phyloP scores from a whole-genome alignment of 2,113 vertebrate species.

The Dermatemys mawii region DNA sequence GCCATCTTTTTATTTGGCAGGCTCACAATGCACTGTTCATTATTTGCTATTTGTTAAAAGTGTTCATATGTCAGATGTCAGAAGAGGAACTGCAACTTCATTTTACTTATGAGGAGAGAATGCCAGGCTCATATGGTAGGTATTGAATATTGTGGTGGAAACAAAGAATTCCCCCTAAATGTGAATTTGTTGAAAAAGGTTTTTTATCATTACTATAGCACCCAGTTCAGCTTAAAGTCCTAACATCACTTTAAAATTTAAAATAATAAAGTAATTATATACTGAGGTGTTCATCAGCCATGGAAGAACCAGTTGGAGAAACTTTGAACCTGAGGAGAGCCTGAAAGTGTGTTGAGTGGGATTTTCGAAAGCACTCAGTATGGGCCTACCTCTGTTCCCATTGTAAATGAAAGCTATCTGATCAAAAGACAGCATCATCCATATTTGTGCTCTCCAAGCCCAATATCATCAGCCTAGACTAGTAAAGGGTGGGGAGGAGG shows the following conservation, averaged over 20 bases:
- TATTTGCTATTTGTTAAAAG: constrained; percentile 95
- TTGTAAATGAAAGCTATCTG: not conserved
- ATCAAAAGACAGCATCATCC: not conserved
- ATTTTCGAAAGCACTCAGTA: not conserved
- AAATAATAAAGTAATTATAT: not conserved
- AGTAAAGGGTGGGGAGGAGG: not conserved
- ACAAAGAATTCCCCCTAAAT: too few species aligned
- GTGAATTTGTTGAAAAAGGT: not conserved
- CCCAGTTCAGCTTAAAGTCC: not conserved
- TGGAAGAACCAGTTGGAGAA: not conserved
- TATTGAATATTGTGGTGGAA: not conserved
- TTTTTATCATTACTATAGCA: not conserved
- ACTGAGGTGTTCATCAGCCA: not conserved
- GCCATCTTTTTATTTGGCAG: constrained; percentile 99
- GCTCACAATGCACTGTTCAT: constrained; percentile 97
- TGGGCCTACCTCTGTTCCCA: rapidly evolving
- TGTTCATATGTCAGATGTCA: constrained; percentile 91
- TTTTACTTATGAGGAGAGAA: constrained; percentile 91
- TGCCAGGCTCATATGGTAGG: constrained; percentile 85
- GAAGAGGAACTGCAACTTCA: constrained; percentile 93
- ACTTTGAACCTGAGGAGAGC: not conserved
- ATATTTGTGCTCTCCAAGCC: not conserved
- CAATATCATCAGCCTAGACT: too few species aligned
- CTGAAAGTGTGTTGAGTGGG: not conserved
- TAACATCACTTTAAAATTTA: not conserved